Conservation (phyloP, 2,113 vertebrate genomes). For the Sceloporus undulatus region DNA sequence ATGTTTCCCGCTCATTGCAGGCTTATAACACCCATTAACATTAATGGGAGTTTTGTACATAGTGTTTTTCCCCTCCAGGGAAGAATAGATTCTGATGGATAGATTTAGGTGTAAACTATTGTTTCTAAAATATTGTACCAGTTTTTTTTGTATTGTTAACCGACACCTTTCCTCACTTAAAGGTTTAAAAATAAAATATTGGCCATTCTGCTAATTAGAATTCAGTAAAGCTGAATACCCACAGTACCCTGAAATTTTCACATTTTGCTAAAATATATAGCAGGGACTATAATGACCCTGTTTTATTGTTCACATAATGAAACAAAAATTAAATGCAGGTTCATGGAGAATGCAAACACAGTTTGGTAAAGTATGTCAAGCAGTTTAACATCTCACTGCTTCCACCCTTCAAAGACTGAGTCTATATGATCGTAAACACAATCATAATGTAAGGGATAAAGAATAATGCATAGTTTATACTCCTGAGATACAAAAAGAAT, state of each 20-base stretch:
- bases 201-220: conserved; percentile 14
- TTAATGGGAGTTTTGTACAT: conserved; percentile 62
- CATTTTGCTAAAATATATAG: conserved; percentile 17
- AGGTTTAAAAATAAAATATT: conserved; percentile 13
- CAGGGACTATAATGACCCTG: neutral
- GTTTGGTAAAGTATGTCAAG: conserved; percentile 15
- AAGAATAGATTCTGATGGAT: conserved; percentile 61
- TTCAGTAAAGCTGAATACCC: conserved; percentile 1
- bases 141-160: conserved; percentile 57
- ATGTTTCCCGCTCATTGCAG: conserved; percentile 58
- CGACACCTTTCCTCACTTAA: neutral
- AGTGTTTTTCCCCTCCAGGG: conserved; percentile 47
- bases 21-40: conserved; percentile 66
- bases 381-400: conserved; percentile 13
- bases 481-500: conserved; percentile 16
- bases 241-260: neutral
- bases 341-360: conserved; percentile 5
- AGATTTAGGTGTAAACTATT: conserved; percentile 66
- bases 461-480: conserved; percentile 17
- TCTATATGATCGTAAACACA: neutral
- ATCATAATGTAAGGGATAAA: conserved; percentile 7
- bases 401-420: neutral
- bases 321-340: conserved; percentile 31
- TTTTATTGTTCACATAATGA: conserved; percentile 24
- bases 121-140: conserved; percentile 64